These are phyloP conservation scores for Sphenopsis melanotis DNA, from an alignment of 2,797 vertebrate genomes.

Conservation along the genomic window DNA sequence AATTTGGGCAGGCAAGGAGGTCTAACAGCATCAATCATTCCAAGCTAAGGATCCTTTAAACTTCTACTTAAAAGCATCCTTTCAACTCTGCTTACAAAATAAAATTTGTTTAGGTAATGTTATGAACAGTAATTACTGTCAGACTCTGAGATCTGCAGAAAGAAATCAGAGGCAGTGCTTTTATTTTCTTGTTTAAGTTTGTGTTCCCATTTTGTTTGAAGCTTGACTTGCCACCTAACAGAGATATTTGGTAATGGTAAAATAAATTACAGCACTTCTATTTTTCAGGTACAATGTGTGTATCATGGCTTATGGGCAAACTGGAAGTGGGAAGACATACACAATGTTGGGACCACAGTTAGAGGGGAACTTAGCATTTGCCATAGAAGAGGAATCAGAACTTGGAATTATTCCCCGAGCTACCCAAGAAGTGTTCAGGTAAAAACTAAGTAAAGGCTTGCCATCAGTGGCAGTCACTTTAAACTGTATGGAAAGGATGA, in stretches of 20 bases:
- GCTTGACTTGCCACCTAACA: neutral
- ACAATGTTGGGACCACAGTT: slow-evolving; percentile 82
- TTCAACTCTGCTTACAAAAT: neutral
- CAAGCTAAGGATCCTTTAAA: neutral
- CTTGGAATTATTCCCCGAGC: slow-evolving; percentile 84
- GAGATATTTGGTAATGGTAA: neutral
- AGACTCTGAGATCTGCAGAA: neutral
- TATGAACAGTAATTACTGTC: neutral
- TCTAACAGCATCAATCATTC: neutral
- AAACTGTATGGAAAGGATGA: neutral
- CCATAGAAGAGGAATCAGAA: slow-evolving; percentile 30
- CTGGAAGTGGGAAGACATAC: slow-evolving; percentile 87
- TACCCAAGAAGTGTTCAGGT: slow-evolving; percentile 84
- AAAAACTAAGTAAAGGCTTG: neutral
- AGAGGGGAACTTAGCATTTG: neutral
- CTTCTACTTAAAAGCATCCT: neutral
- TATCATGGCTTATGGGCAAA: slow-evolving; percentile 89
- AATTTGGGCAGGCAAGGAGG: neutral
- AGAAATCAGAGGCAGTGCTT: neutral
- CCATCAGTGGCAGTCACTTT: neutral
- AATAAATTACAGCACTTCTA: neutral
- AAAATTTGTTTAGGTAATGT: neutral
- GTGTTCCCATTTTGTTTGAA: neutral
- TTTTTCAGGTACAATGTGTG: slow-evolving; percentile 84
- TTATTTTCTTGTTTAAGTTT: neutral